Evolutionary conservation across 2,797 vertebrate genomes (phyloP).

Genomic region (Smutsia gigantea): DNA sequence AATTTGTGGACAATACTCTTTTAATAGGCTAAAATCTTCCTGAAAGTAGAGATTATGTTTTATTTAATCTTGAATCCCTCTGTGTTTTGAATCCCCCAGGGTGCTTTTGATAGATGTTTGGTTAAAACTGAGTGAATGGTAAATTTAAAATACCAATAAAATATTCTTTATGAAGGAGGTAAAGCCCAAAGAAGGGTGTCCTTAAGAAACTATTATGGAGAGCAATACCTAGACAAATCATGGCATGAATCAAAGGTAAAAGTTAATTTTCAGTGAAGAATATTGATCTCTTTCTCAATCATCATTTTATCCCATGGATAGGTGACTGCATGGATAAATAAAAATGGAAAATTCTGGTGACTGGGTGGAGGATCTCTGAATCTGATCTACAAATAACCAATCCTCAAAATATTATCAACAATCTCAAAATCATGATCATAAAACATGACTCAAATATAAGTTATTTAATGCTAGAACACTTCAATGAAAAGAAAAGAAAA

Average conservation of each 20-base stretch:
- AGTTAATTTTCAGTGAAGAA: background rate
- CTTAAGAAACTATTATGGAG: background rate
- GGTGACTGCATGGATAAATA: background rate
- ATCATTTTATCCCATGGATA: background rate
- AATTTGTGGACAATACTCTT: background rate
- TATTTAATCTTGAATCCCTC: background rate
- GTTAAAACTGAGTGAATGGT: background rate
- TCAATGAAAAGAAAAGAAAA: background rate
- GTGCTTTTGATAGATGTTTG: background rate
- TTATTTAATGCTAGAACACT: background rate
- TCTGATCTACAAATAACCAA: background rate
- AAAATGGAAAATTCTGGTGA: background rate
- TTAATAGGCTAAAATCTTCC: background rate
- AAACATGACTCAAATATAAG: slow-evolving; percentile 16
- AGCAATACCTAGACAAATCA: background rate
- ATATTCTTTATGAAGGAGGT: background rate
- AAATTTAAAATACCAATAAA: background rate
- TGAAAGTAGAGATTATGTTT: background rate
- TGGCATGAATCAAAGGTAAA: background rate
- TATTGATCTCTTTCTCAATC: background rate
- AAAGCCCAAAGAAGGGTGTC: background rate
- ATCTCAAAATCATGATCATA: background rate
- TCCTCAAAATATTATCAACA: background rate
- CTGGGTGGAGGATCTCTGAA: background rate
- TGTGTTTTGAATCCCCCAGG: background rate